A percentile compares a stretch with the other conserved stretches of the same genome.
These are phyloP conservation scores for Busseola fusca DNA, from an alignment of 2,888 invertebrate genomes.

Conservation along the genomic window DNA sequence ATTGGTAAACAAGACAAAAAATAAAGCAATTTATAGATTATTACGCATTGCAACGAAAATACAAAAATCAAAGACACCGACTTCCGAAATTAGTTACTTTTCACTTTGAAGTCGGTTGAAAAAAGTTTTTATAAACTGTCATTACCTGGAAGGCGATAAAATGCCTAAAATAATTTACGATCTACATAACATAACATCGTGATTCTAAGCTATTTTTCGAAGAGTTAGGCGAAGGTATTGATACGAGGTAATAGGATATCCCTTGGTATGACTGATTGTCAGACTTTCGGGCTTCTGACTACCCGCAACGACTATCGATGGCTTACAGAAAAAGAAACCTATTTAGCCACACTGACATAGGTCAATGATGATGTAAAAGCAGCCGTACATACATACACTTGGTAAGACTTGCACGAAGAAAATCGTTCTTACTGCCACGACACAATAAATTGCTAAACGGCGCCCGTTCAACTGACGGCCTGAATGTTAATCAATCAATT, in stretches of 20 bases:
- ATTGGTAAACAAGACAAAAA: not conserved
- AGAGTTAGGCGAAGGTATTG: not conserved
- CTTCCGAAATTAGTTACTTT: too few species aligned
- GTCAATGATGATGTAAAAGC: not conserved
- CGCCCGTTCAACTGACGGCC: too few species aligned
- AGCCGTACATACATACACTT: not conserved
- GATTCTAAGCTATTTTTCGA: not conserved
- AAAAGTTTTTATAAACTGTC: constrained; percentile 26
- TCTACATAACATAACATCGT: not conserved
- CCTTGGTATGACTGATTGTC: too few species aligned
- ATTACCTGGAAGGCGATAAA: constrained; percentile 32
- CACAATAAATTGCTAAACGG: too few species aligned
- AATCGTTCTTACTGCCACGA: too few species aligned
- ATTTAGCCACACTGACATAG: not conserved
- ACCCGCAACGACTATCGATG: too few species aligned
- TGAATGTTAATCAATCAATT: too few species aligned
- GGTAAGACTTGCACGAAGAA: not conserved
- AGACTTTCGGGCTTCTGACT: too few species aligned
- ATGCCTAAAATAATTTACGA: constrained; percentile 41
- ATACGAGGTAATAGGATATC: too few species aligned
- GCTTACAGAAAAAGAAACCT: not conserved
- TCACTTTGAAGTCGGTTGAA: too few species aligned
- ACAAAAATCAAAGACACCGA: too few species aligned
- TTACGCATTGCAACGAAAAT: too few species aligned
- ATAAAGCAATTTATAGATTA: not conserved